These are phyloP conservation scores for Stichodactyla mertensii DNA, from an alignment of 64 coral and sea anemone genomes.

Conservation along the genomic window DNA sequence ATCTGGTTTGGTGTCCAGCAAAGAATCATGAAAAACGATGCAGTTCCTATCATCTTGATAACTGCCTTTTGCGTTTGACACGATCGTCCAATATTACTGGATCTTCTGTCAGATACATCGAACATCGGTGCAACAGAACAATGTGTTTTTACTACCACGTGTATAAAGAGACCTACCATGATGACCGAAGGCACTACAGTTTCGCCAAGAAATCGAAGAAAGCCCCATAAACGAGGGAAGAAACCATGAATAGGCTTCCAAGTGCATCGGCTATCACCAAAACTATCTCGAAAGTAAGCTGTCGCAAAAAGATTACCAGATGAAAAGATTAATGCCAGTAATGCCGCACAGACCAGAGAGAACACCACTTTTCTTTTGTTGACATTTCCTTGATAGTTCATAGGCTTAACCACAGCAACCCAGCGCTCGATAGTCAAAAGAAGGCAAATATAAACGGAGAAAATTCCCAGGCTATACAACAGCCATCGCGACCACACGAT, in stretches of 20 bases:
- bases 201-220: slow-evolving; percentile 13
- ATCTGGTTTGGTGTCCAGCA: slow-evolving; percentile 54
- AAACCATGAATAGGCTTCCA: slow-evolving; percentile 14
- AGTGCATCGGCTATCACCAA: neutral
- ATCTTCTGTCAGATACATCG: neutral
- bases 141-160: slow-evolving; percentile 30
- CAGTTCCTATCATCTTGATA: slow-evolving; percentile 42
- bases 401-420: slow-evolving; percentile 52
- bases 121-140: neutral
- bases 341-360: neutral
- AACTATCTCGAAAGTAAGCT: neutral
- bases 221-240: neutral
- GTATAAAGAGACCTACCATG: slow-evolving; percentile 37
- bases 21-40: slow-evolving; percentile 31
- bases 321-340: neutral
- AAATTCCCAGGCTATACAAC: slow-evolving; percentile 20
- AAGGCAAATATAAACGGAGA: slow-evolving; percentile 46
- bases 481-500: slow-evolving; percentile 40
- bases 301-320: slow-evolving; percentile 14
- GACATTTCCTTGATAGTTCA: slow-evolving; percentile 18
- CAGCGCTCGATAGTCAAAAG: slow-evolving; percentile 50
- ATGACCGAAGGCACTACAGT: slow-evolving; percentile 27
- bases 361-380: slow-evolving; percentile 29
- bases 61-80: neutral
- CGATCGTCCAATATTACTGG: neutral